Percentiles rank a stretch among this genome's conserved stretches.
These are phyloP conservation scores for Drosophila subpulchrella DNA, from an alignment of 1,140 invertebrate species.

Conservation along the genomic window DNA sequence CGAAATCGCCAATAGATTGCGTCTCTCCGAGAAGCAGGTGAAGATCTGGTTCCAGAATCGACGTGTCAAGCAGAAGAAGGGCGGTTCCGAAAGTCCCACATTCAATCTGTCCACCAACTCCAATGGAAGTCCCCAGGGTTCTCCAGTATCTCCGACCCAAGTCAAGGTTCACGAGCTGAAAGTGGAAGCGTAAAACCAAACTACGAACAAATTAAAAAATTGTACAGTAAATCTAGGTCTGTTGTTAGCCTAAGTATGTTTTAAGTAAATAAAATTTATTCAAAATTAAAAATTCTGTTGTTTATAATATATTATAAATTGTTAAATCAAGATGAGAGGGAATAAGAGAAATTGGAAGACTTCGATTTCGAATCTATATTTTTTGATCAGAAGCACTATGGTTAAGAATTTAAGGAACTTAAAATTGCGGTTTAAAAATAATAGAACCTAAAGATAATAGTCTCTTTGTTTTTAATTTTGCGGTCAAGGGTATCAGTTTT, in stretches of 20 bases:
- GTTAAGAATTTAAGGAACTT: no score
- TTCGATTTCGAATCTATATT: no score
- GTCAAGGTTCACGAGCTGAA: conserved; percentile 48
- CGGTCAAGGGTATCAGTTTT: no score
- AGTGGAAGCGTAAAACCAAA: conserved; percentile 52
- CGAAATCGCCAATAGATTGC: conserved; percentile 95
- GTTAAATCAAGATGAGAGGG: not conserved
- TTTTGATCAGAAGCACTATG: no score
- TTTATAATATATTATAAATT: no score
- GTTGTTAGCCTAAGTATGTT: conserved; percentile 40
- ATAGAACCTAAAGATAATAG: no score
- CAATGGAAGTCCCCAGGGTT: conserved; percentile 53
- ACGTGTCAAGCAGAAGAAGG: conserved; percentile 96
- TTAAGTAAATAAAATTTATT: conserved; percentile 27
- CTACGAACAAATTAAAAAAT: no score
- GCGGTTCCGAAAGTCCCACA: conserved; percentile 86
- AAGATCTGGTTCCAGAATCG: conserved; percentile 97
- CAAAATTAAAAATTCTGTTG: not conserved
- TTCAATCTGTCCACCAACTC: conserved; percentile 73
- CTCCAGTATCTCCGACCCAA: conserved; percentile 28
- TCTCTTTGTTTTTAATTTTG: no score
- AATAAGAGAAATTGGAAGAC: no score
- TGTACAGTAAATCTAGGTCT: conserved; percentile 48
- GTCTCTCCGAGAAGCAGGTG: conserved; percentile 96
- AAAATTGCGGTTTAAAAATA: no score